A percentile compares a stretch with the other conserved stretches of the same genome.
Conservation (phyloP, 2,797 vertebrate species). For the Esox lucius region DNA sequence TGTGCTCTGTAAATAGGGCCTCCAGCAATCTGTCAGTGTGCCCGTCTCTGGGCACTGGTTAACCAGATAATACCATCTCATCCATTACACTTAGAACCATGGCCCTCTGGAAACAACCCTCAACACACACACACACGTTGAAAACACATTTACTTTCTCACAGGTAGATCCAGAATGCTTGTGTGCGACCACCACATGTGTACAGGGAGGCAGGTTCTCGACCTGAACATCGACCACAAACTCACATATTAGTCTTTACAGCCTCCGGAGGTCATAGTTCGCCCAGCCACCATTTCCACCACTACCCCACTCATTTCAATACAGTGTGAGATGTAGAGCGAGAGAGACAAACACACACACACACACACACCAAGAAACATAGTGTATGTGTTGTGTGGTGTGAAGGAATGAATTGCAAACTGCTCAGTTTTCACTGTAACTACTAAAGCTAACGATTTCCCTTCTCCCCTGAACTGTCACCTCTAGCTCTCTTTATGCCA, state of each 20-base stretch:
- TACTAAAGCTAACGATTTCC: neutral
- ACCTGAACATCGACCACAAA: neutral
- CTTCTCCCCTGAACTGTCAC: neutral
- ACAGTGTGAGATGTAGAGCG: too few species aligned
- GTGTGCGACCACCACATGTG: neutral
- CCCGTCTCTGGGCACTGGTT: slow-evolving; percentile 70
- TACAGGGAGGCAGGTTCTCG: neutral
- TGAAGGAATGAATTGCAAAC: neutral
- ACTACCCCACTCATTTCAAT: neutral
- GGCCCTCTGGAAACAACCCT: slow-evolving; percentile 34
- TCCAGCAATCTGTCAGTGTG: slow-evolving; percentile 37
- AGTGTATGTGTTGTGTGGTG: neutral
- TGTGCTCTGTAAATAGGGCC: slow-evolving; percentile 67
- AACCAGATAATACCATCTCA: slow-evolving; percentile 63
- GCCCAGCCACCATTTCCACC: too few species aligned
- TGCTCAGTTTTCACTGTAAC: neutral
- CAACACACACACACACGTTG: slow-evolving; percentile 24
- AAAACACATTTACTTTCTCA: neutral
- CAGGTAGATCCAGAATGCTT: neutral
- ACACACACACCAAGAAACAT: neutral
- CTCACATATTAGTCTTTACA: neutral
- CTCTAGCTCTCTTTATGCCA: neutral
- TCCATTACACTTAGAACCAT: slow-evolving; percentile 58
- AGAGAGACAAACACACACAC: neutral
- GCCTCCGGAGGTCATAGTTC: too few species aligned